phyloP scores from a whole-genome alignment of 2,113 vertebrate genomes.

The Myrmophylax atrothorax region DNA sequence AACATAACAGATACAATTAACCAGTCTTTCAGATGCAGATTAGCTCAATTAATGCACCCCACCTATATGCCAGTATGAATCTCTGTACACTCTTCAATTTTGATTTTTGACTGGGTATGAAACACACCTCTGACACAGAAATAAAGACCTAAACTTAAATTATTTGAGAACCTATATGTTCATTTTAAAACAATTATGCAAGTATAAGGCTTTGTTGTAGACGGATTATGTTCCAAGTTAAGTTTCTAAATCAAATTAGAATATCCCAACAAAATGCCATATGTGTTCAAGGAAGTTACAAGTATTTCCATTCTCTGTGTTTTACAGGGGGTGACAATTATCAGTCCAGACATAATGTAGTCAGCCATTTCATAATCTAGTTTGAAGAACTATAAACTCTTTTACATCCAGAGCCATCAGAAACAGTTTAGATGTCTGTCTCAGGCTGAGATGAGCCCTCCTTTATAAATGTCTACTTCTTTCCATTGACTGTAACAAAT shows the following conservation, averaged over 20 bases:
- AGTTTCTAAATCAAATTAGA: neutral
- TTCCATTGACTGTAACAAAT: neutral
- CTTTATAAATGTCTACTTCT: neutral
- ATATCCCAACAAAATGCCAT: neutral
- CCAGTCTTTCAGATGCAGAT: slow-evolving; percentile 59
- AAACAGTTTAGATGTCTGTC: neutral
- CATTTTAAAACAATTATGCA: neutral
- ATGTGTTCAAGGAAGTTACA: neutral
- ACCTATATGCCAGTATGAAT: slow-evolving; percentile 32
- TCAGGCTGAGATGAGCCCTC: neutral
- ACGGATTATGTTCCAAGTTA: neutral
- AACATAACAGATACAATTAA: slow-evolving; percentile 71
- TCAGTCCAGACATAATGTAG: neutral
- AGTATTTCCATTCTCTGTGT: neutral
- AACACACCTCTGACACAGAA: neutral
- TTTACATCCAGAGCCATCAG: neutral
- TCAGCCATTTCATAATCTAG: neutral
- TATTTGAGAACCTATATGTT: neutral
- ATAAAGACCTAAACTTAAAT: neutral
- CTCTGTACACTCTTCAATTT: slow-evolving; percentile 37
- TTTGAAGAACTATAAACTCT: neutral
- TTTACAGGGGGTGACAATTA: neutral
- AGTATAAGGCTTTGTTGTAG: neutral
- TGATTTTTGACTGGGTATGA: slow-evolving; percentile 58
- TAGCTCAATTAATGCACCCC: slow-evolving; percentile 58